Conservation (phyloP, 1,140 invertebrate species). For the Trachymyrmex septentrionalis region DNA sequence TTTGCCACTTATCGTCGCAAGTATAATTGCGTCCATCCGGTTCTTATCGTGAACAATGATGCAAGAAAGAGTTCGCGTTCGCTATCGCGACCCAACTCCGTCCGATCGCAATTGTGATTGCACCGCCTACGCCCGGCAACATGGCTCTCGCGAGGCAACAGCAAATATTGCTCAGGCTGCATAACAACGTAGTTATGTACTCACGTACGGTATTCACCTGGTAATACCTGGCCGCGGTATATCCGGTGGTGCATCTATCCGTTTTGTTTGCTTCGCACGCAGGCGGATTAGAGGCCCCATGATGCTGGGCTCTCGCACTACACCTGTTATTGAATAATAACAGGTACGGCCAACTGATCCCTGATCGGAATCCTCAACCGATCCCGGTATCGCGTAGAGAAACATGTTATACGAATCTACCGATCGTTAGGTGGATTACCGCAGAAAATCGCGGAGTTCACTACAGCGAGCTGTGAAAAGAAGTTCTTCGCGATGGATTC, state of each 20-base stretch:
- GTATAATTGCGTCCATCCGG: conserved; percentile 6
- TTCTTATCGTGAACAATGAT: conserved; percentile 44
- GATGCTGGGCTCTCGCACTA: conserved; percentile 49
- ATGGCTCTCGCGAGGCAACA: conserved; percentile 10
- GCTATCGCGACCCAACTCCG: conserved; percentile 26
- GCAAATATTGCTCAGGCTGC: not conserved
- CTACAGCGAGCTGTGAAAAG: conserved; percentile 24
- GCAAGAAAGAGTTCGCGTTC: conserved; percentile 11
- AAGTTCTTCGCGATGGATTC: not conserved
- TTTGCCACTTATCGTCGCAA: not conserved
- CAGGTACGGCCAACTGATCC: conserved; percentile 38
- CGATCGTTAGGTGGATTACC: conserved; percentile 48
- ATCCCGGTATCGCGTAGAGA: conserved; percentile 2
- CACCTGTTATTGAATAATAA: conserved; percentile 79
- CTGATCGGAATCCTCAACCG: conserved; percentile 22
- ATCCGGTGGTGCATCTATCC: conserved; percentile 67
- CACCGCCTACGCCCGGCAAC: conserved; percentile 3
- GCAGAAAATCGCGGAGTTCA: not conserved
- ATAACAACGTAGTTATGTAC: conserved; percentile 57
- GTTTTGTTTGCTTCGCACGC: conserved; percentile 71
- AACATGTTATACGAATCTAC: conserved; percentile 21
- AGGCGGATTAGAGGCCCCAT: conserved; percentile 67
- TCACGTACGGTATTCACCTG: conserved; percentile 35
- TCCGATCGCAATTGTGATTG: conserved; percentile 8
- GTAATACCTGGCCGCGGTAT: conserved; percentile 66